Base-by-base conservation (phyloP, 2,888 invertebrate genomes). In the Omphaloscelis lunosa region DNA sequence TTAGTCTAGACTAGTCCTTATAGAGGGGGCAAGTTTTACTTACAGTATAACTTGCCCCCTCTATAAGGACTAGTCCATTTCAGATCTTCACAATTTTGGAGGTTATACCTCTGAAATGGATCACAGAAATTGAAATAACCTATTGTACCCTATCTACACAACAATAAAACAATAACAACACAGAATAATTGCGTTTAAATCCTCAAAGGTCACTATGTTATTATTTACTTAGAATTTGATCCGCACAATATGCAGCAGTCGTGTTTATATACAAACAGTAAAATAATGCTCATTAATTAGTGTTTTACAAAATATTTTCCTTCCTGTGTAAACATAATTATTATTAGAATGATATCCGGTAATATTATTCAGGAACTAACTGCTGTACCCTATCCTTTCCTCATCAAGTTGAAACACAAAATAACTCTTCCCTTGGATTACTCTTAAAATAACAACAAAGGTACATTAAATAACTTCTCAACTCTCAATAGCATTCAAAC, bases 231-330 rank as follows among this genome's bases (percentile, higher is more conserved):
- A 58, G 41, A 27, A 80, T 58, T 9, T 34, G 12, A 17, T 51
- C 0, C 34, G 45, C n/a, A 59, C 12, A 58, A 51, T n/a, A 65
- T 29, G 56, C 70, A 34, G 23, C 27, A 27, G 61, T 45, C 1
- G 17, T 56, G 34, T 63, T 20, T 51, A 34, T 72, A 72, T 48
- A 41, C 72, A 63, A 58, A 59, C 51, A 34, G 51, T 27, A 12
- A 27, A 56, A 53, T 58, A 56, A 51, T 72, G 63, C 17, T 29
- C 15, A 58, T 39, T 59, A 58, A 76, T 76, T 41, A 59, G 20
- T 65, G 75, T 15, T 58, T 51, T 4, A 27, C 39, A 39, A 6
- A 11, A 80, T 15, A 41, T 80, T 51, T 58, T 58, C 39, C 72
- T 58, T 78, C 15, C 17, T 34, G 17, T 39, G 27, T 48, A 23